Percentiles rank a stretch among this genome's conserved stretches.
phyloP scores from a whole-genome alignment of 2,797 vertebrate species.

The Oreochromis grahami region DNA sequence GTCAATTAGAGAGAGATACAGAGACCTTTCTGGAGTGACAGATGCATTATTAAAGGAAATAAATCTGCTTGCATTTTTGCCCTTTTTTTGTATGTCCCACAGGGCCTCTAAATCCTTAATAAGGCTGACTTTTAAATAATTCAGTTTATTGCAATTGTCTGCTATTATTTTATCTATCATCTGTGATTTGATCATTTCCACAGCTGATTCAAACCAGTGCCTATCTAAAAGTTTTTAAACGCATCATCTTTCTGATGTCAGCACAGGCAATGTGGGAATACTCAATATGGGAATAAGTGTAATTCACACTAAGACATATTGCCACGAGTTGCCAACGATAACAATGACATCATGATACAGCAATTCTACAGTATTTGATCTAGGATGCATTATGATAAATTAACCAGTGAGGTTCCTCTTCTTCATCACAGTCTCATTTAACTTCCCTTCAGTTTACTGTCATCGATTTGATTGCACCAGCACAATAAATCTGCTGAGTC shows the following conservation, averaged over 20 bases:
- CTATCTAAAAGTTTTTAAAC: neutral
- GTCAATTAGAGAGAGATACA: neutral
- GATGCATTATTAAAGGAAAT: neutral
- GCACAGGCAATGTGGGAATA: neutral
- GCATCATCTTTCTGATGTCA: neutral
- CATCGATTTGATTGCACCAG: neutral
- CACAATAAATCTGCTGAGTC: neutral
- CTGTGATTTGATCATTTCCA: neutral
- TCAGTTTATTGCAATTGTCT: neutral
- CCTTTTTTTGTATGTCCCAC: neutral
- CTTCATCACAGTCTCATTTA: neutral
- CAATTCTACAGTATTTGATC: neutral
- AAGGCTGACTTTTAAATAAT: neutral
- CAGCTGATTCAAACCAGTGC: neutral
- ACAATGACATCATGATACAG: neutral
- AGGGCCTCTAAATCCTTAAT: neutral
- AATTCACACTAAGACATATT: neutral
- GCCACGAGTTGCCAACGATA: neutral
- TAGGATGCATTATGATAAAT: neutral
- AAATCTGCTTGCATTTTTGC: neutral
- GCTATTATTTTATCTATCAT: neutral
- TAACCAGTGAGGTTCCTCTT: neutral
- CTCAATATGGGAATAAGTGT: neutral
- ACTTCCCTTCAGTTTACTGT: neutral
- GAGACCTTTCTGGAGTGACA: neutral